Percentiles rank a stretch among this genome's conserved stretches.
Evolutionary conservation across 2,113 vertebrate genomes (phyloP).

Genomic region (Ascaphus truei): DNA sequence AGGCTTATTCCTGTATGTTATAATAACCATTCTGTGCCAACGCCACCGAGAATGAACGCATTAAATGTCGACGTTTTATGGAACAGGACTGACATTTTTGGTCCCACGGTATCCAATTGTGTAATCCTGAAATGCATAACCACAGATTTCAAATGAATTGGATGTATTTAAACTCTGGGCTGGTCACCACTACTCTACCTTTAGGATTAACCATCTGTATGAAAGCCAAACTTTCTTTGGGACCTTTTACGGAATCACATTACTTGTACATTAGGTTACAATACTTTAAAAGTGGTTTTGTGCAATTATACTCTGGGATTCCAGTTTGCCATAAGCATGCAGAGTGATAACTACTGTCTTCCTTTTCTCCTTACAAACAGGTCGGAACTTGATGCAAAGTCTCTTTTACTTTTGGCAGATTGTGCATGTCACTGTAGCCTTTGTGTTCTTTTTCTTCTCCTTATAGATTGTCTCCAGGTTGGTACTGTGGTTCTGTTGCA

Average conservation of each 20-base stretch:
- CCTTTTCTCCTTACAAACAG: constrained; percentile 52
- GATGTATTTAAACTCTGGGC: constrained; percentile 39
- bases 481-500: constrained; percentile 94
- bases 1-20: neutral
- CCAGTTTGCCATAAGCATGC: constrained; percentile 71
- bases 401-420: constrained; percentile 63
- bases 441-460: constrained; percentile 32
- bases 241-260: constrained; percentile 58
- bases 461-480: constrained; percentile 95
- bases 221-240: constrained; percentile 57
- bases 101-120: constrained; percentile 52
- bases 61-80: constrained; percentile 31
- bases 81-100: constrained; percentile 63
- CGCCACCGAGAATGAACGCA: neutral
- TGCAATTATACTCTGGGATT: constrained; percentile 68
- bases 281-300: constrained; percentile 73
- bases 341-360: constrained; percentile 59
- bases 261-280: constrained; percentile 63
- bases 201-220: constrained; percentile 32
- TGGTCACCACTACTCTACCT: constrained; percentile 38
- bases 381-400: constrained; percentile 53
- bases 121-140: constrained; percentile 11
- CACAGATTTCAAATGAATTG: constrained; percentile 34
- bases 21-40: neutral
- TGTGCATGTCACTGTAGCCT: constrained; percentile 54